A percentile compares a stretch with the other conserved stretches of the same genome.
These are phyloP conservation scores for Baryphthengus martii DNA, from an alignment of 2,113 vertebrate genomes.

Conservation along the genomic window DNA sequence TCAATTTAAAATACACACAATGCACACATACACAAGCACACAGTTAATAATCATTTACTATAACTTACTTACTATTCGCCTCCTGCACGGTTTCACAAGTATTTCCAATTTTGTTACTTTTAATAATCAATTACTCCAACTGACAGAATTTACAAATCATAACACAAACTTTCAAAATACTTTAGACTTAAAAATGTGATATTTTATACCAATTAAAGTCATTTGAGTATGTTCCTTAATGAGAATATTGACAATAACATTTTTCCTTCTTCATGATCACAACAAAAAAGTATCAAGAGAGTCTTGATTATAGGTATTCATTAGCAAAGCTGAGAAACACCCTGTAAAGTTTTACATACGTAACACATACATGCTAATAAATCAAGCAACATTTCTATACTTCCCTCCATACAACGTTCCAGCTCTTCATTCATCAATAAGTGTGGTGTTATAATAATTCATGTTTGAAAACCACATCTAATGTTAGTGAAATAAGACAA, in stretches of 20 bases:
- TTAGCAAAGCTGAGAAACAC: not conserved
- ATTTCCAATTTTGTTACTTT: not conserved
- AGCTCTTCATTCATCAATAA: conserved; percentile 12
- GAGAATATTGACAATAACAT: not conserved
- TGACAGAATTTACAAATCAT: not conserved
- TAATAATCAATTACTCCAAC: not conserved
- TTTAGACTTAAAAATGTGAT: not conserved
- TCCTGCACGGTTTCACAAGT: not conserved
- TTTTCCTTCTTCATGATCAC: not conserved
- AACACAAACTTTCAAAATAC: not conserved
- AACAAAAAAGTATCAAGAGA: not conserved
- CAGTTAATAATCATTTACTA: not conserved
- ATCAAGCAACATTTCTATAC: not conserved
- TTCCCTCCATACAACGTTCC: not conserved
- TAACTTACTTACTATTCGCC: not conserved
- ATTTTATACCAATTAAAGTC: not conserved
- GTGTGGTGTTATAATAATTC: not conserved
- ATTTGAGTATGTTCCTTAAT: not conserved
- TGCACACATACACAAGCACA: not conserved
- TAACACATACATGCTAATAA: not conserved
- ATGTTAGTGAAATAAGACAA: not conserved
- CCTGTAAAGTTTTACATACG: not conserved
- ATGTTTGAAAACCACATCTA: conserved; percentile 5
- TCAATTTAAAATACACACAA: not conserved
- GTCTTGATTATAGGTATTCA: not conserved